phyloP scores from a whole-genome alignment of 2,797 vertebrate genomes.

The Varecia variegata region DNA sequence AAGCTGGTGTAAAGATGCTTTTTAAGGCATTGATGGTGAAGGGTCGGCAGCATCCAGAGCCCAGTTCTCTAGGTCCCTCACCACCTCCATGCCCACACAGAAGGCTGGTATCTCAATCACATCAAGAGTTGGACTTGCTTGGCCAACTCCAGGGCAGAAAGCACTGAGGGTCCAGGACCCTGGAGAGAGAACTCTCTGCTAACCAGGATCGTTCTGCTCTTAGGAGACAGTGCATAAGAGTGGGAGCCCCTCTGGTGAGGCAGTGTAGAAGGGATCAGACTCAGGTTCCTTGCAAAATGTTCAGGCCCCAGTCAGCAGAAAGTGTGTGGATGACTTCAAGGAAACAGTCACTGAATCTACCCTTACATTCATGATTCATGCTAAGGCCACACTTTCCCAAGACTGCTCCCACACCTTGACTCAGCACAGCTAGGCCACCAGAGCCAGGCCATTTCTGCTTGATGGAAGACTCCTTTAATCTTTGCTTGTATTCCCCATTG shows the following conservation, averaged over 20 bases:
- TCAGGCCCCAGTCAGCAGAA: neutral
- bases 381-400: neutral
- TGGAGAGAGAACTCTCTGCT: neutral
- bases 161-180: neutral
- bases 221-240: neutral
- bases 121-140: neutral
- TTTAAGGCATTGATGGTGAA: neutral
- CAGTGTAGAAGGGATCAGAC: neutral
- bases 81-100: neutral
- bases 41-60: neutral
- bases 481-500: neutral
- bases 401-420: neutral
- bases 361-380: conserved; percentile 4
- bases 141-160: neutral
- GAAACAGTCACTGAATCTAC: neutral
- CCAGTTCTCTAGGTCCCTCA: neutral
- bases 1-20: neutral
- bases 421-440: neutral
- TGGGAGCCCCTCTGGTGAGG: neutral
- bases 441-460: neutral
- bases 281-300: neutral
- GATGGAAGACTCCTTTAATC: neutral
- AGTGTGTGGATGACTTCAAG: neutral
- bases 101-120: conserved; percentile 1
- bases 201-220: neutral